These are phyloP conservation scores for Phyllostomus hastatus DNA, from an alignment of 2,113 vertebrate species.

Conservation along the genomic window DNA sequence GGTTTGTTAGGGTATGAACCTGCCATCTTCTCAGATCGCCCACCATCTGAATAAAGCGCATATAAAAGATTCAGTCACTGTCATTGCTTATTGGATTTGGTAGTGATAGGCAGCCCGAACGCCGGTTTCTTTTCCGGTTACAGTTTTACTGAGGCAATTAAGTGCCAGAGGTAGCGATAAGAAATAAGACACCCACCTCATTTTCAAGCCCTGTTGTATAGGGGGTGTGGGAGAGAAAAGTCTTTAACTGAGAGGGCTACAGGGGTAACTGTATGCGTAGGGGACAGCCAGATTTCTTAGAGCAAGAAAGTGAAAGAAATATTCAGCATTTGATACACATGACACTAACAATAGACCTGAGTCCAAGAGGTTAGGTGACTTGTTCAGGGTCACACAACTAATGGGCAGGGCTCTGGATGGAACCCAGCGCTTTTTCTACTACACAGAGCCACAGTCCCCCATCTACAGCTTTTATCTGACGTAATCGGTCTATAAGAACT, in stretches of 20 bases:
- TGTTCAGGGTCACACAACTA: background rate
- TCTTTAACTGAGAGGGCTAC: background rate
- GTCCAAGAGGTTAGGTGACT: background rate
- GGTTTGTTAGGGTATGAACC: too few species aligned
- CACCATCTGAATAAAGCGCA: too few species aligned
- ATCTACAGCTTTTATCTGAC: background rate
- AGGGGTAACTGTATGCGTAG: background rate
- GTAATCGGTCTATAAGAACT: rapidly evolving
- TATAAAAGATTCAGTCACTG: too few species aligned
- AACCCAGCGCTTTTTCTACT: background rate
- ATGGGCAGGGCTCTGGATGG: background rate
- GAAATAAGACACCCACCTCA: background rate
- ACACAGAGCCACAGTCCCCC: background rate
- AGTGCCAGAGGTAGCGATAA: background rate
- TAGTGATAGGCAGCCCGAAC: too few species aligned
- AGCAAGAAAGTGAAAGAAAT: background rate
- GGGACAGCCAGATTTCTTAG: background rate
- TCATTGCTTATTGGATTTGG: too few species aligned
- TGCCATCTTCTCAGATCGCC: too few species aligned
- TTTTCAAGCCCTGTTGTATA: background rate
- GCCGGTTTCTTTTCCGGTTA: too few species aligned
- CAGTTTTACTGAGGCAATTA: background rate
- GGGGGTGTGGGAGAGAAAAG: background rate
- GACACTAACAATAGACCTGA: background rate
- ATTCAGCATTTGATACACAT: background rate